Evolutionary conservation across 2,797 vertebrate species (phyloP), one percentile per base, ranked within the genome.

Genomic region (Eremophila alpestris): DNA sequence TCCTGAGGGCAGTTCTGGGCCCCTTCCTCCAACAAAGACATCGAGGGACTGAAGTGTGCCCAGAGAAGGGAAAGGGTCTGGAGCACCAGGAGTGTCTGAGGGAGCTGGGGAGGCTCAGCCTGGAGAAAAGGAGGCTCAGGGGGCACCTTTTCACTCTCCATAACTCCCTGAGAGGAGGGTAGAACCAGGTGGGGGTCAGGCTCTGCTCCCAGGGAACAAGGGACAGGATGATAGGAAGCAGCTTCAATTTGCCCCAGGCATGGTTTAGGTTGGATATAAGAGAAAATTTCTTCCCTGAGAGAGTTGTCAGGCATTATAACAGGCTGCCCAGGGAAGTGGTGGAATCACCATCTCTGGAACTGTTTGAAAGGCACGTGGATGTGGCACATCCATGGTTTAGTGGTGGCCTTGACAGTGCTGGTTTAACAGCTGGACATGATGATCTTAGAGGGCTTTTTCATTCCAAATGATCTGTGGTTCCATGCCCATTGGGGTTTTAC

Each of bases 171-270:
- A 60, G 11, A 48, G 20, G 9, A 45, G 27, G 16, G 20, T 46
- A 24, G 4, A 76, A 41, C 13, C 63, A 34, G 48, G 30, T 30
- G 9, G 10, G 7, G 3, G 6, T 22, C 0, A 0, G 24, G 24
- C 29, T 62, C 24, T 69, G 24, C 11, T 77, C 48, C 46, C 41
- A 54, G 23, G 16, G 13, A 52, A n/a, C 13, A 76, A 52, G n/a
- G 7, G n/a, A 60, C 19, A 52, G 29, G 21, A 54, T 0, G 2
- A 40, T 6, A 54, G 13, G 20, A 62, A 62, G 24, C 34, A 69
- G 34, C 14, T 55, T 40, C 34, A 69, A 4, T 69, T 69, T 54
- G 17, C 14, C 34, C 34, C 17, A 26, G 20, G 16, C 29, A 40
- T 3, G 4, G 14, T 69, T 77, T 54, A 54, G 34, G 40, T 6